Conservation (phyloP, 2,888 invertebrate species). For the Taphrorychus bicolor region DNA sequence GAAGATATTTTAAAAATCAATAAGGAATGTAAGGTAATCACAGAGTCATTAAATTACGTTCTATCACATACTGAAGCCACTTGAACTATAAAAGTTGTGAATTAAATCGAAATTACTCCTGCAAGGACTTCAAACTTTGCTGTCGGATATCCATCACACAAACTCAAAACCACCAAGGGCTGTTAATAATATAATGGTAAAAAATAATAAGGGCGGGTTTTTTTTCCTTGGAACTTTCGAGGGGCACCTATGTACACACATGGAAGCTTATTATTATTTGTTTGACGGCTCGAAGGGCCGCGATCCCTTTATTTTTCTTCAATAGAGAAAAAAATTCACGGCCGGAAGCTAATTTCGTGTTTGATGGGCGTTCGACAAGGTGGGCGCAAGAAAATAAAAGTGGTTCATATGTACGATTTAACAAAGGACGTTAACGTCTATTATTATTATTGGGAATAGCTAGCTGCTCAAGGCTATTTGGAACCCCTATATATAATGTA, state of each 20-base stretch:
- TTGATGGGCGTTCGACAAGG: constrained; percentile 23
- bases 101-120: background rate
- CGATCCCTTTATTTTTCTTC: constrained; percentile 17
- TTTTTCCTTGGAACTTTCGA: background rate
- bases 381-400: background rate
- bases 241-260: constrained; percentile 17
- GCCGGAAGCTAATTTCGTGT: constrained; percentile 34
- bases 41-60: no score
- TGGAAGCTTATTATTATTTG: constrained; percentile 39
- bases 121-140: constrained; percentile 6
- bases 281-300: constrained; percentile 16
- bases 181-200: constrained; percentile 23
- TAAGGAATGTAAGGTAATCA: no score
- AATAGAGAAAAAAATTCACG: constrained; percentile 20
- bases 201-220: constrained; percentile 21
- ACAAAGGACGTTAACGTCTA: background rate
- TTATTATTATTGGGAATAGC: background rate
- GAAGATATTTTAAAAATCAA: no score
- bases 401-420: background rate
- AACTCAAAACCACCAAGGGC: no score
- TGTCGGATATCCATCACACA: constrained; percentile 49
- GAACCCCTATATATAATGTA: no score
- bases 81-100: no score
- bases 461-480: no score
- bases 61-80: no score